Conservation (phyloP, 2,113 vertebrate species). For the Hippoglossus stenolepis region DNA sequence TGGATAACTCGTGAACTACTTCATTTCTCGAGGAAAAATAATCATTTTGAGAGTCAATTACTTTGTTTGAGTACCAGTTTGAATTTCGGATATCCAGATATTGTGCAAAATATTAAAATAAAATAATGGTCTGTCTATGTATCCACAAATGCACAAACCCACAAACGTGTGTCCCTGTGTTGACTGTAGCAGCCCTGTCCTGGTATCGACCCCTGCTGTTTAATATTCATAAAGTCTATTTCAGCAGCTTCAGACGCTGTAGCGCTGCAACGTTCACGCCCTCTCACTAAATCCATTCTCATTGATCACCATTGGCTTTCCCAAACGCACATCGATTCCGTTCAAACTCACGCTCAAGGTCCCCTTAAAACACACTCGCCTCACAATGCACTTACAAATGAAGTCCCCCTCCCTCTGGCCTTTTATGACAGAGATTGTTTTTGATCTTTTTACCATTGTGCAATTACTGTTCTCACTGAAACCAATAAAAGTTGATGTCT, state of each 20-base stretch:
- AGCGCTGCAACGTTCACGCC: constrained; percentile 48
- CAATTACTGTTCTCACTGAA: constrained; percentile 72
- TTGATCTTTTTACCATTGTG: constrained; percentile 65
- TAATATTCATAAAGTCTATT: constrained; percentile 88
- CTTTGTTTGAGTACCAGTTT: constrained; percentile 43
- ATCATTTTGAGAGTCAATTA: constrained; percentile 49
- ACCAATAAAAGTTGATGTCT: constrained; percentile 69
- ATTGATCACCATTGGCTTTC: constrained; percentile 83
- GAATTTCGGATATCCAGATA: constrained; percentile 21
- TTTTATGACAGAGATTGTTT: constrained; percentile 67
- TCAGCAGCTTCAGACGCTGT: constrained; percentile 75
- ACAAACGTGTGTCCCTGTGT: constrained; percentile 46
- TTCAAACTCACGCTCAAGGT: constrained; percentile 82
- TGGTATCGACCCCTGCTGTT: constrained; percentile 77
- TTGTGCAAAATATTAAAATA: constrained; percentile 11
- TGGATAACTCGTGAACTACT: constrained; percentile 43
- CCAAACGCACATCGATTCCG: constrained; percentile 73
- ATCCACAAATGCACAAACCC: constrained; percentile 25
- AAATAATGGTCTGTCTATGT: neutral
- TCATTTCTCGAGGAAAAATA: constrained; percentile 40
- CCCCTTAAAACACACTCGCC: constrained; percentile 67
- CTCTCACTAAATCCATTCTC: constrained; percentile 81
- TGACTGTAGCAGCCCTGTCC: constrained; percentile 65
- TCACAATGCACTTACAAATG: constrained; percentile 73
- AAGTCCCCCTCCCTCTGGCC: constrained; percentile 45